Evolutionary conservation across 1,140 invertebrate species (phyloP).

Genomic region (Hycleus cichorii): DNA sequence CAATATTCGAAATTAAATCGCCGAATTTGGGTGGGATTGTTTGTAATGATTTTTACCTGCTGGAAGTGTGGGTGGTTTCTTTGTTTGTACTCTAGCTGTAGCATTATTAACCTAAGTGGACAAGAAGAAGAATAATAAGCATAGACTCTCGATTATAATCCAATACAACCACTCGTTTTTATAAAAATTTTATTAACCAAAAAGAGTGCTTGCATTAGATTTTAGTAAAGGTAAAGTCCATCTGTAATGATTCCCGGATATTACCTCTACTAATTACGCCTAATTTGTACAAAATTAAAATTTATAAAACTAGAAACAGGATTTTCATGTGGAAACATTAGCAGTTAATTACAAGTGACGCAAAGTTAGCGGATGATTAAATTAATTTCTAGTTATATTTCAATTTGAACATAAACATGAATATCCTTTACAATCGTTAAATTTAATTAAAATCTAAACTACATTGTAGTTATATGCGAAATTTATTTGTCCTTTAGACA

Average conservation of each 20-base stretch:
- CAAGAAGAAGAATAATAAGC: slow-evolving; percentile 12
- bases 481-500: no score
- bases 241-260: neutral
- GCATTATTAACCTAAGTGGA: slow-evolving; percentile 88
- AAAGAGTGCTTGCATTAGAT: slow-evolving; percentile 29
- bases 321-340: neutral
- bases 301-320: no score
- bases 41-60: slow-evolving; percentile 58
- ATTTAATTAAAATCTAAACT: no score
- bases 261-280: neutral
- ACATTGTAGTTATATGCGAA: no score
- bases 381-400: neutral
- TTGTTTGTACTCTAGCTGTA: slow-evolving; percentile 94
- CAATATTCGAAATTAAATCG: no score
- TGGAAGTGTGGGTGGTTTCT: slow-evolving; percentile 88
- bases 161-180: slow-evolving; percentile 28
- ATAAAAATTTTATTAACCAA: neutral
- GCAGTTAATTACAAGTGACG: neutral
- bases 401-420: neutral
- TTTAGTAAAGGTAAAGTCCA: slow-evolving; percentile 8
- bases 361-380: neutral
- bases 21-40: neutral
- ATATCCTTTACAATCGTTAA: neutral
- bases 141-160: slow-evolving; percentile 10
- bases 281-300: no score